Evolutionary conservation across 2,797 vertebrate genomes (phyloP), one percentile per base, ranked within the genome.

Genomic region (Lophius americanus): DNA sequence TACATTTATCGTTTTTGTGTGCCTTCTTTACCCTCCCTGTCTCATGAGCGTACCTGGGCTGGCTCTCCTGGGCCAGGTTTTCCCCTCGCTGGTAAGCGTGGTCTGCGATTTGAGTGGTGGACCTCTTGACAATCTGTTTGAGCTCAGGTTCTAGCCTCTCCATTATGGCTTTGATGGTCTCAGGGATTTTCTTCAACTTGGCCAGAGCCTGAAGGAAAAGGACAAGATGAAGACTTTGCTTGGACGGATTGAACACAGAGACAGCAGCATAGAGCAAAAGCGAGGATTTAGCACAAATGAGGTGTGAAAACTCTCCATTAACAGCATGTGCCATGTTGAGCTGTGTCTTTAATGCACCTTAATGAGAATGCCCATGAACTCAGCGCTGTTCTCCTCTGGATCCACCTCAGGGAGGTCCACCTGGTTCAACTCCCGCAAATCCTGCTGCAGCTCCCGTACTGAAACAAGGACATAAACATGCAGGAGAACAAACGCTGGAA

Each of bases 61-160:
- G 96, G 75, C 96, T 98, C 81, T 98, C 96, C 82, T 95, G 95
- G 33, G 91, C 93, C 49, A 96, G 62, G 60, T 87, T 97, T 85
- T 98, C 97, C 64, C 96, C 97, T 66, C 95, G 94, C 93, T 98
- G 98, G 87, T 98, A 99, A 41, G 94, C 95, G 0, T 87, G 96
- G 89, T 99, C 98, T 0, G 96, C 98, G 64, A 99, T 97, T 85
- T 99, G 98, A 32, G 97, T 99, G n/a, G 97, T 99, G 36, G 98
- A 98, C 4, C 98, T 86, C 85, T 98, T 98, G 5, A 98, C 96
- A 0, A 99, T 99, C 86, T 99, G 97, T 82, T 99, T 96, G 35
- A 99, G 94, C 57, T 99, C 97, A 33, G 96, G 96, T 38, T 99
- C 97, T 57, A 99, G 82, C 5, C 97, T 95, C 58, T 99, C 97